Evolutionary conservation across 1,140 invertebrate species (phyloP).

Genomic region (Orussus abietinus): DNA sequence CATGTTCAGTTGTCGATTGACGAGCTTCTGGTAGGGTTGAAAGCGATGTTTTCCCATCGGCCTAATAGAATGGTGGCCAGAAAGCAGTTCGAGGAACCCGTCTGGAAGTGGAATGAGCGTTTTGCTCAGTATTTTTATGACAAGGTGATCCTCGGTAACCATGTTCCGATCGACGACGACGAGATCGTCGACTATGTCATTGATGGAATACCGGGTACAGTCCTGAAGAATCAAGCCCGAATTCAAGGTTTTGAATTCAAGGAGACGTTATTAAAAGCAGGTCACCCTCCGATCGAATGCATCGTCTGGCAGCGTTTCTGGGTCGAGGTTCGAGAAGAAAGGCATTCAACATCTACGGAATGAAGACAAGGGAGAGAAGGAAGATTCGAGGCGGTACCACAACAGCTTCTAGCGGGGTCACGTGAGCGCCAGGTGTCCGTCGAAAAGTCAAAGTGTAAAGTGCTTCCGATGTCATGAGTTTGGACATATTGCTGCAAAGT

Average conservation of each 20-base stretch:
- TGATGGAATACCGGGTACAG: too few relatives aligned
- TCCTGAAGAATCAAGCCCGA: neutral
- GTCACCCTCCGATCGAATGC: neutral
- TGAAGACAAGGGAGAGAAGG: slow-evolving; percentile 1
- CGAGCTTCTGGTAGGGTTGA: neutral
- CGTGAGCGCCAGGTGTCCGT: slow-evolving; percentile 13
- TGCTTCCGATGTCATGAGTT: slow-evolving; percentile 20
- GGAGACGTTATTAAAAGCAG: neutral
- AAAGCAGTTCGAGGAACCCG: too few relatives aligned
- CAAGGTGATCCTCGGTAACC: neutral
- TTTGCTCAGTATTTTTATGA: neutral
- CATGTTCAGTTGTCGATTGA: neutral
- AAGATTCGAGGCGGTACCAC: slow-evolving; percentile 9
- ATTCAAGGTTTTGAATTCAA: neutral
- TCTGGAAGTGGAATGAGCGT: too few relatives aligned
- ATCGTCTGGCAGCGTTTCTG: neutral
- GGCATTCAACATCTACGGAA: neutral
- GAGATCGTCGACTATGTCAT: neutral
- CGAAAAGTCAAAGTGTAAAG: slow-evolving; percentile 10
- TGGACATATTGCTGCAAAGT: slow-evolving; percentile 14
- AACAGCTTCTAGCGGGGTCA: slow-evolving; percentile 15
- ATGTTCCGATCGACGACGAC: neutral
- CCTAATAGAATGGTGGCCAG: neutral
- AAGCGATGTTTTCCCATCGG: neutral
- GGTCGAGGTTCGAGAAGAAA: neutral